Evolutionary conservation across 2,113 vertebrate genomes (phyloP).

Genomic region (Rhodinocichla rosea): DNA sequence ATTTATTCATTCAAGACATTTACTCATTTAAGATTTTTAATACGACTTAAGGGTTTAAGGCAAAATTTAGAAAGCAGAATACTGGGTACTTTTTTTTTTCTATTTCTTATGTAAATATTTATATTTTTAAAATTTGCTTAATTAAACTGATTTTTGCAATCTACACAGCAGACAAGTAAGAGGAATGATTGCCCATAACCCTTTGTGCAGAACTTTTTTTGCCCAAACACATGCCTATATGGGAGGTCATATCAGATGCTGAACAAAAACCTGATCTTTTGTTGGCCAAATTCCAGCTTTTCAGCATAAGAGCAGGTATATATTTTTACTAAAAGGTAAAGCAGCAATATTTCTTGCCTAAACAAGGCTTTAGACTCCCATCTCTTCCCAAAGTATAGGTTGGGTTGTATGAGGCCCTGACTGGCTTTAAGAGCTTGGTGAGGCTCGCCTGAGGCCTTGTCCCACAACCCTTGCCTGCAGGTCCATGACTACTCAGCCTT

Average conservation of each 20-base stretch:
- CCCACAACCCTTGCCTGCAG: neutral
- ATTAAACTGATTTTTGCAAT: neutral
- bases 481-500: neutral
- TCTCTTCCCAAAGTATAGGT: neutral
- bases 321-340: neutral
- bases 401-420: neutral
- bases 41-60: neutral
- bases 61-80: neutral
- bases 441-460: neutral
- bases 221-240: neutral
- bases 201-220: neutral
- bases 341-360: neutral
- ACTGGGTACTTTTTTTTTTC: neutral
- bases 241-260: neutral
- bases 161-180: neutral
- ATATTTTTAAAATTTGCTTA: neutral
- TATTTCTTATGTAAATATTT: neutral
- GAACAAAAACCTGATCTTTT: neutral
- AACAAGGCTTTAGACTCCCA: neutral
- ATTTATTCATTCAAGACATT: neutral
- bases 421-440: neutral
- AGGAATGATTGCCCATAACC: neutral
- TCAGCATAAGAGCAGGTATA: neutral
- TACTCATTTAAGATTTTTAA: neutral
- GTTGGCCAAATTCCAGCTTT: neutral